Base-by-base conservation (phyloP, 2,797 vertebrate species). In the Urosaurus nigricauda region DNA sequence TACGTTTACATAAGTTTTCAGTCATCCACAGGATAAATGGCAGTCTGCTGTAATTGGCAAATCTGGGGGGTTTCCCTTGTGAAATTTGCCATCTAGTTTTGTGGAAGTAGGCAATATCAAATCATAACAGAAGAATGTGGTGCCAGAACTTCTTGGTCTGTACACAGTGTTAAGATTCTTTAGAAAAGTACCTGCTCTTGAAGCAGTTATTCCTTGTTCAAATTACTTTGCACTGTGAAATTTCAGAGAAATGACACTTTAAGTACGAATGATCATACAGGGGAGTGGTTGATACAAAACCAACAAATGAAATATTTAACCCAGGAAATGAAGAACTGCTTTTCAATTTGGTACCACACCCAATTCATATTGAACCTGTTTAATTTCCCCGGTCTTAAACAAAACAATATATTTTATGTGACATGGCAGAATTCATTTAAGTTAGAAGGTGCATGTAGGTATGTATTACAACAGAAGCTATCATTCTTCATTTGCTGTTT, bases 41-140 rank as follows among this genome's bases (percentile, higher is more conserved):
- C 88, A 93, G 90, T 93, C 92, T 94, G 13, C 35, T 60, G 82
- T 1, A 87, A 94, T 94, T 91, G 85, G 90, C 92, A 95, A 74
- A 70, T 88, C 21, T 85, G 79, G 79, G 37, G 83, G 90, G 90
- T 93, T 65, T 47, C 89, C 86, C 91, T 40, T 58, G 85, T 92
- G 70, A 86, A 91, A 82, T 92, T 37, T 89, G 83, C 84, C 17
- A 16, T 29, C 26, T 26, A 68, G 35, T 75, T 85, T 75, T 77
- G 43, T 78, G 58, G 73, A 68, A 35, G 32, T 26, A 40, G 24
- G 32, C 26, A 60, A 14, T 68, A 9, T 11, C 32, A 53, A 43
- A 65, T 63, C 24, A 51, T 7, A 40, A 53, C 12, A 29, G 37
- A 68, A 32, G 65, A 29, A 68, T 13, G 65, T 68, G 51, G 32